Evolutionary conservation across 2,113 vertebrate genomes (phyloP).

Genomic region (Numida meleagris): DNA sequence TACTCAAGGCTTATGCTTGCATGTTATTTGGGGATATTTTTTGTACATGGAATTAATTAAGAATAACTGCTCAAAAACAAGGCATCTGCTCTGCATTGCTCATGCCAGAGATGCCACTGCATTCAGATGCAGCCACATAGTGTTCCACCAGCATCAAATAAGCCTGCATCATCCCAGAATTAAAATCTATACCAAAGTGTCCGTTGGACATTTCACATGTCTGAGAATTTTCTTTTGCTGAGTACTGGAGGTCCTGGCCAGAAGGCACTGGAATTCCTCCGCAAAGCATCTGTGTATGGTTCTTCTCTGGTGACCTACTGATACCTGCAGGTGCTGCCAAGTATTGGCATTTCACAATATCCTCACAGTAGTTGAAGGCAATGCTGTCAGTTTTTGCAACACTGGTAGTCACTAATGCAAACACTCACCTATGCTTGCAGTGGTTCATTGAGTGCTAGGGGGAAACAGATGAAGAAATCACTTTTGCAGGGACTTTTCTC

Average conservation of each 20-base stretch:
- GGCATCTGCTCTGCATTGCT: not conserved
- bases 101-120: not conserved
- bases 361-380: not conserved
- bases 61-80: not conserved
- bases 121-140: not conserved
- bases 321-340: not conserved
- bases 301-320: not conserved
- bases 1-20: not conserved
- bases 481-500: not conserved
- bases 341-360: not conserved
- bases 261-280: not conserved
- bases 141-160: not conserved
- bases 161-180: not conserved
- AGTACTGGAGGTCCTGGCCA: not conserved
- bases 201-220: accelerated
- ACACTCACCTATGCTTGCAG: accelerated
- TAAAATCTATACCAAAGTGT: not conserved
- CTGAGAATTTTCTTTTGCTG: not conserved
- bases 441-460: accelerated
- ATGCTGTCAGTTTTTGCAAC: accelerated
- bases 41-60: not conserved
- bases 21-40: not conserved
- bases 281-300: not conserved
- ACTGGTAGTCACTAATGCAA: accelerated
- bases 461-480: not conserved